These are phyloP conservation scores for Galerucella pusilla DNA, from an alignment of 2,888 invertebrate species.

Conservation along the genomic window DNA sequence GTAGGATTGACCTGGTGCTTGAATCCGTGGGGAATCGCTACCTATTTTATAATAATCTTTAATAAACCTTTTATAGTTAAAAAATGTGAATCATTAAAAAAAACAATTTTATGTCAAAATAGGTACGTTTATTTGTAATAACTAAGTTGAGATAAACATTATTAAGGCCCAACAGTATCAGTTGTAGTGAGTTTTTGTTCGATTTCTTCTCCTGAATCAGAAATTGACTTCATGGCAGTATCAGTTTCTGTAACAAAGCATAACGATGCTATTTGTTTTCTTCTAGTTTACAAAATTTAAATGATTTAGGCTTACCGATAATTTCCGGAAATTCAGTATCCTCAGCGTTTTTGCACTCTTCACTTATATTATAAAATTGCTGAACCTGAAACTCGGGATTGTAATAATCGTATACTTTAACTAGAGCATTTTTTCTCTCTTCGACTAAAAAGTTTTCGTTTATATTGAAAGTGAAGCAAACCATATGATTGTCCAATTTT, in stretches of 20 bases:
- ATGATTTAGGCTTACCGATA: constrained; percentile 25
- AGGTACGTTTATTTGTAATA: not conserved
- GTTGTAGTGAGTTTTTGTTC: not conserved
- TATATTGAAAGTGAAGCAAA: constrained; percentile 67
- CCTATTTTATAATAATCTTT: too few species aligned
- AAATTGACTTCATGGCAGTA: not conserved
- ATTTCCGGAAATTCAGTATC: constrained; percentile 40
- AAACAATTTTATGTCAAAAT: too few species aligned
- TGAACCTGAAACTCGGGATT: constrained; percentile 65
- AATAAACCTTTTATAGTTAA: too few species aligned
- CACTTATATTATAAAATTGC: constrained; percentile 53
- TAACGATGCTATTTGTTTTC: too few species aligned
- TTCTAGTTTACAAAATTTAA: too few species aligned
- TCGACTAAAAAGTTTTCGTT: constrained; percentile 66
- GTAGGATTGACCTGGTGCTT: too few species aligned
- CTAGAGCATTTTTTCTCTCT: constrained; percentile 67
- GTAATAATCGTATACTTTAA: constrained; percentile 74
- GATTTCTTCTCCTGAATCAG: not conserved
- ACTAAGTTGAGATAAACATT: not conserved
- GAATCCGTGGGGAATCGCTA: too few species aligned
- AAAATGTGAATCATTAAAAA: too few species aligned
- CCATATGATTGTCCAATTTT: constrained; percentile 64
- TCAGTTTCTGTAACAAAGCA: constrained; percentile 21
- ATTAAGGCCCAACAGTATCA: not conserved
- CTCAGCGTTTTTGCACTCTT: constrained; percentile 42